Conservation (phyloP, 2,113 vertebrate species). For the Galbula dea region DNA sequence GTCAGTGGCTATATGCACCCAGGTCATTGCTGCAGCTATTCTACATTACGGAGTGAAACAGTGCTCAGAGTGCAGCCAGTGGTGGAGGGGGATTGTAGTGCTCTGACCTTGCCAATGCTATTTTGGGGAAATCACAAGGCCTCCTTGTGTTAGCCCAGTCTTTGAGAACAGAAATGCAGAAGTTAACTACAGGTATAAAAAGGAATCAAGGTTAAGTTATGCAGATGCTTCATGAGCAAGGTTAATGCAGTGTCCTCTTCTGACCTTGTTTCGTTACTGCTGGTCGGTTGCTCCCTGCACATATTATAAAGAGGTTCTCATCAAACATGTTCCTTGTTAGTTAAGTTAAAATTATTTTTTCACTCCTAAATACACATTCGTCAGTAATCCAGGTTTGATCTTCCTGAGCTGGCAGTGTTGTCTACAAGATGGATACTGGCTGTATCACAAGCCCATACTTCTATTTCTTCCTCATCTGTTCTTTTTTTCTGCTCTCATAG, state of each 20-base stretch:
- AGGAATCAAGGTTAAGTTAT: neutral
- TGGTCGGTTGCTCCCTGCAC: neutral
- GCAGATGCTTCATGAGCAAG: neutral
- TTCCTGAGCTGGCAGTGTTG: neutral
- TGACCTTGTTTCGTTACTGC: neutral
- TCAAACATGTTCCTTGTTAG: neutral
- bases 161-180: neutral
- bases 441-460: neutral
- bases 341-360: neutral
- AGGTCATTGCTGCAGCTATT: neutral
- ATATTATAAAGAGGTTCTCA: neutral
- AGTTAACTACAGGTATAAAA: neutral
- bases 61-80: neutral
- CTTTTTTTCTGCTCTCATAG: neutral
- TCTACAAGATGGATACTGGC: neutral
- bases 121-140: neutral
- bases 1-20: neutral
- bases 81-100: neutral
- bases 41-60: fast-evolving
- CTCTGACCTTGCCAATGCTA: neutral
- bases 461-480: neutral
- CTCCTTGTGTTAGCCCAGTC: neutral
- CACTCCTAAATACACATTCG: neutral
- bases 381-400: neutral
- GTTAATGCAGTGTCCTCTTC: neutral